A percentile compares a stretch with the other conserved stretches of the same genome.
These are phyloP conservation scores for Cheilosia impressa DNA, from an alignment of 2,888 invertebrate genomes.

Conservation along the genomic window DNA sequence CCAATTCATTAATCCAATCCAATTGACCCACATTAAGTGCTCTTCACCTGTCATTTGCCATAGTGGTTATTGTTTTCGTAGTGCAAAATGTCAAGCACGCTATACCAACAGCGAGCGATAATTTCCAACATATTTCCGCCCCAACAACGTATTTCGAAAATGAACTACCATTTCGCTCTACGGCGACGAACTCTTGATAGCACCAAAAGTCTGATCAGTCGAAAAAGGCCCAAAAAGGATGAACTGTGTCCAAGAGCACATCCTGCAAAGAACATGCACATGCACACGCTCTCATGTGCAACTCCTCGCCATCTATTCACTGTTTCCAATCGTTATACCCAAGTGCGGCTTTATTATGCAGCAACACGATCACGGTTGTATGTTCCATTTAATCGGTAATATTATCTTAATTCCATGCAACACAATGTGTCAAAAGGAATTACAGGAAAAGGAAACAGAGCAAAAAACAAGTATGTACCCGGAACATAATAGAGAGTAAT, in stretches of 20 bases:
- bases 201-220: slow-evolving; percentile 51
- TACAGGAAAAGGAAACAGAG: slow-evolving; percentile 27
- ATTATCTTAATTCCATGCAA: slow-evolving; percentile 73
- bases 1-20: slow-evolving; percentile 43
- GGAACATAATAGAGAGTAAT: slow-evolving; percentile 50
- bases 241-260: slow-evolving; percentile 51
- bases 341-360: slow-evolving; percentile 58
- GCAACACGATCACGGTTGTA: slow-evolving; percentile 48
- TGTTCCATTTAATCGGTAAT: slow-evolving; percentile 70
- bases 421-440: slow-evolving; percentile 63
- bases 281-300: slow-evolving; percentile 13
- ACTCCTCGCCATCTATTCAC: slow-evolving; percentile 15
- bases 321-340: slow-evolving; percentile 10
- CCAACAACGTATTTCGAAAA: slow-evolving; percentile 10
- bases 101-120: background rate
- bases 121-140: slow-evolving; percentile 34
- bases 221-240: slow-evolving; percentile 40
- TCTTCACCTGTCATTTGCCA: slow-evolving; percentile 61
- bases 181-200: slow-evolving; percentile 48
- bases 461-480: slow-evolving; percentile 17
- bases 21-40: slow-evolving; percentile 61
- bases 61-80: slow-evolving; percentile 36
- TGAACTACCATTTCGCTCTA: slow-evolving; percentile 34
- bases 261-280: slow-evolving; percentile 38
- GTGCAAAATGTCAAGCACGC: slow-evolving; percentile 31